Evolutionary conservation across 2,797 vertebrate genomes (phyloP).

Genomic region (Falco novaeseelandiae): DNA sequence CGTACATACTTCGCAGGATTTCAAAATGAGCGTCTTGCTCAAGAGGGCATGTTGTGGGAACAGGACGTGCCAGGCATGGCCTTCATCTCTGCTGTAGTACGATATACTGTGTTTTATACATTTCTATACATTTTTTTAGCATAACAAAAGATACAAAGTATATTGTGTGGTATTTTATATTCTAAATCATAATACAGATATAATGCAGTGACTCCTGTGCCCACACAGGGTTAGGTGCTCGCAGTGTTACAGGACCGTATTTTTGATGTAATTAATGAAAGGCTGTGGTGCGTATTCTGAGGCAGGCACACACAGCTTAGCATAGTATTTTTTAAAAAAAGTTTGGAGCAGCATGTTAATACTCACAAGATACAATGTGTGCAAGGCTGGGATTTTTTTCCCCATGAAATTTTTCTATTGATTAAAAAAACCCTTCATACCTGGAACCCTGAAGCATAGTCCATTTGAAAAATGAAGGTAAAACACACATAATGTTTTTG

Average conservation of each 20-base stretch:
- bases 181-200: background rate
- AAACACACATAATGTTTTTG: background rate
- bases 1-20: background rate
- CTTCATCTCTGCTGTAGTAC: background rate
- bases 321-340: background rate
- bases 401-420: background rate
- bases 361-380: background rate
- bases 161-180: background rate
- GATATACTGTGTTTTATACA: accelerated
- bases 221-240: background rate
- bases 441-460: no score
- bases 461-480: background rate
- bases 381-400: background rate
- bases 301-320: background rate
- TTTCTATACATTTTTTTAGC: background rate
- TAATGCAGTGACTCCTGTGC: background rate
- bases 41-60: background rate
- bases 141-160: background rate
- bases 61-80: background rate
- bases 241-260: accelerated
- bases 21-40: background rate
- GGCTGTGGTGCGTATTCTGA: background rate
- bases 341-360: background rate
- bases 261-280: background rate
- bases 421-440: background rate